Conservation (phyloP, 2,113 vertebrate species). For the Podarcis raffonei region DNA sequence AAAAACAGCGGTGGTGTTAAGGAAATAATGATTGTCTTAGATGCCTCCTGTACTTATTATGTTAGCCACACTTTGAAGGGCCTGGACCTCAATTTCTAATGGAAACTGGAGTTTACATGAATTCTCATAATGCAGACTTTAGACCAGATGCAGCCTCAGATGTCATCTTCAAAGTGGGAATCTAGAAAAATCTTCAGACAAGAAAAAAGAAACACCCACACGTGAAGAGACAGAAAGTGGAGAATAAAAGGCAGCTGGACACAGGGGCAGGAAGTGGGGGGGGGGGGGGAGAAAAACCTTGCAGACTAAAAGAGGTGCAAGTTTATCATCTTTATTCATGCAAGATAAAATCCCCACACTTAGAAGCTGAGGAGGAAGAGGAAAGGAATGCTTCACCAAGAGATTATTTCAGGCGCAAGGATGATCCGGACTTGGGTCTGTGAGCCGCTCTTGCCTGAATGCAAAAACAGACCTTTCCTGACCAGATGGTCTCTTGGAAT, state of each 20-base stretch:
- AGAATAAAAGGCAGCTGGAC: not conserved
- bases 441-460: not conserved
- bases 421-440: not conserved
- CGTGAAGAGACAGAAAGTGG: not conserved
- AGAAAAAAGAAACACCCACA: not conserved
- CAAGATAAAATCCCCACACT: not conserved
- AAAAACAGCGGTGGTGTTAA: not conserved
- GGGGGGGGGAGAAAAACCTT: not conserved
- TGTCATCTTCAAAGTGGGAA: constrained; percentile 18
- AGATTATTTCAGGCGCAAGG: not conserved
- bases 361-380: not conserved
- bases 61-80: not conserved
- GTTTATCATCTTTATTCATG: not conserved
- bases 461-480: not conserved
- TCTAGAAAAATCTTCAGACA: not conserved
- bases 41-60: not conserved
- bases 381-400: not conserved
- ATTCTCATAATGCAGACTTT: not conserved
- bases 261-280: not conserved
- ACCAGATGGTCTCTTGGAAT: not conserved
- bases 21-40: not conserved
- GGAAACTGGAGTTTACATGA: not conserved
- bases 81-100: not conserved
- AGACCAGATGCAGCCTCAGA: not conserved
- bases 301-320: not conserved